A percentile compares a stretch with the other conserved stretches of the same genome.
Conservation (phyloP, 2,888 invertebrate species). For the Amiota communis region DNA sequence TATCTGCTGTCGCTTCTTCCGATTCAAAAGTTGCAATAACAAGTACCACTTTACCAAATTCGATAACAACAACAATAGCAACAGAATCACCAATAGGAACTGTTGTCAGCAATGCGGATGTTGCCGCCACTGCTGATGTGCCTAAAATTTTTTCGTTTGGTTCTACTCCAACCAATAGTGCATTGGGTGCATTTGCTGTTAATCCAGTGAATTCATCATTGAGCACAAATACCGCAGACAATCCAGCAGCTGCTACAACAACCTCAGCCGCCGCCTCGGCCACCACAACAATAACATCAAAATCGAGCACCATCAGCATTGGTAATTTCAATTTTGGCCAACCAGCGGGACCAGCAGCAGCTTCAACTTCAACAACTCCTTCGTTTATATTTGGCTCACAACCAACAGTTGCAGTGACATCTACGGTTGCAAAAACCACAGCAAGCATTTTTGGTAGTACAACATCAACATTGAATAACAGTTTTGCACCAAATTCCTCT, state of each 20-base stretch:
- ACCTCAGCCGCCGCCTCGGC: not conserved
- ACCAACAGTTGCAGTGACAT: not conserved
- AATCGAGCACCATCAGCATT: no score
- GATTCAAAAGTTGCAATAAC: not conserved
- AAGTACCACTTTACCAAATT: not conserved
- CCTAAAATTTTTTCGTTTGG: slow-evolving; percentile 9
- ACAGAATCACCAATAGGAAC: not conserved
- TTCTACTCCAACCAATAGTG: not conserved
- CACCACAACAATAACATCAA: not conserved
- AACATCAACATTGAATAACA: not conserved
- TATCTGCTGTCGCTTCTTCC: not conserved
- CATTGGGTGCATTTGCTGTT: not conserved
- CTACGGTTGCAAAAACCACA: not conserved
- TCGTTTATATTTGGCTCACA: slow-evolving; percentile 1
- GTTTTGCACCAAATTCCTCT: not conserved
- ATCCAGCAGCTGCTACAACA: not conserved
- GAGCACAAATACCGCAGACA: not conserved
- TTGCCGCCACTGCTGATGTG: not conserved
- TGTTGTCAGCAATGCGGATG: not conserved
- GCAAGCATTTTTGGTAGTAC: not conserved
- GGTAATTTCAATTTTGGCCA: not conserved
- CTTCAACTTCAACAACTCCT: not conserved
- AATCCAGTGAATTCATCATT: no score
- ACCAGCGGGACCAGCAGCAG: no score
- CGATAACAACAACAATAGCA: not conserved